A percentile compares a stretch with the other conserved stretches of the same genome.
These are phyloP conservation scores for Sminthurides aquaticus DNA, from an alignment of 2,888 invertebrate species.

Conservation along the genomic window DNA sequence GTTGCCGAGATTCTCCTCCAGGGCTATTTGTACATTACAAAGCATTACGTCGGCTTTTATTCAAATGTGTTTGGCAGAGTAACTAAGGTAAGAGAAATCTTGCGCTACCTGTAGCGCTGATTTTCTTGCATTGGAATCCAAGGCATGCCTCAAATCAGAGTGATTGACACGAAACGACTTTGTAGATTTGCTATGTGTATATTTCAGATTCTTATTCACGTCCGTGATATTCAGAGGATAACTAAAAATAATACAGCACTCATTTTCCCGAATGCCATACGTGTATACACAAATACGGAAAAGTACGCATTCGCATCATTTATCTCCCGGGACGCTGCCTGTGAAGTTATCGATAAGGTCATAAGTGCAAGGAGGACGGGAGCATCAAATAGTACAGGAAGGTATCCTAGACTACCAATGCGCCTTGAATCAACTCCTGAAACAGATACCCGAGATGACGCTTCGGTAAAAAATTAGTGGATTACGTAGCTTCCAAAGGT, in stretches of 20 bases:
- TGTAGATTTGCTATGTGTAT: conserved; percentile 13
- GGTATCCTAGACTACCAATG: too few species aligned
- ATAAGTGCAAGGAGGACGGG: neutral
- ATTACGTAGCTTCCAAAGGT: neutral
- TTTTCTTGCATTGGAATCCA: neutral
- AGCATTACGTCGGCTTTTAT: conserved; percentile 91
- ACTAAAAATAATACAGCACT: conserved; percentile 88
- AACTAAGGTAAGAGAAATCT: conserved; percentile 67
- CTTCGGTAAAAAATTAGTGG: neutral
- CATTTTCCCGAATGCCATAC: conserved; percentile 90
- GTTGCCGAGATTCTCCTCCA: conserved; percentile 86
- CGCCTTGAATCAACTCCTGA: too few species aligned
- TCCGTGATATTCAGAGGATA: conserved; percentile 73
- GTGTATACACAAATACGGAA: conserved; percentile 70
- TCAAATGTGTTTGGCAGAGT: conserved; percentile 93
- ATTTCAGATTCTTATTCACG: conserved; percentile 74
- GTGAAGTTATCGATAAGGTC: conserved; percentile 61
- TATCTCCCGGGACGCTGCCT: conserved; percentile 79
- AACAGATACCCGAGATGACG: too few species aligned
- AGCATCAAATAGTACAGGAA: too few species aligned
- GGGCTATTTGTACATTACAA: conserved; percentile 87
- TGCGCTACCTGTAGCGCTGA: neutral
- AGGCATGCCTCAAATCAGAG: neutral
- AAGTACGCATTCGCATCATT: conserved; percentile 79
- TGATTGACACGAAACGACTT: neutral